These are phyloP conservation scores for Malacoraja senta DNA, from an alignment of 2,797 vertebrate species.

Conservation along the genomic window DNA sequence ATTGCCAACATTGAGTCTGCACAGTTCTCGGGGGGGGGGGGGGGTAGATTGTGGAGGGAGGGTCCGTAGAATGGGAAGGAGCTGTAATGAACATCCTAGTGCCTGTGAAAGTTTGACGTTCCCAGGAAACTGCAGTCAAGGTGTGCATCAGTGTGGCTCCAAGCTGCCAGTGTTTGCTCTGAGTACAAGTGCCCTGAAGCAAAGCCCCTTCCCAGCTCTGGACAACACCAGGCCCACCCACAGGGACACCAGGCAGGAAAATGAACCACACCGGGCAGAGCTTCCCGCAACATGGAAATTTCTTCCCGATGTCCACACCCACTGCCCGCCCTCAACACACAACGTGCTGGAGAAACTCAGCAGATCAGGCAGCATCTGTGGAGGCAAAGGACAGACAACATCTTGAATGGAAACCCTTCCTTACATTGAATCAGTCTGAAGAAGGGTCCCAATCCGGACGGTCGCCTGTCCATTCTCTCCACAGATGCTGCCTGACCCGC, in stretches of 20 bases:
- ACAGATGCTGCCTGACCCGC: too few relatives aligned
- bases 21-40: neutral
- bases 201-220: neutral
- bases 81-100: neutral
- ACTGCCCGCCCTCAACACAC: too few relatives aligned
- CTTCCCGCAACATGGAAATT: too few relatives aligned
- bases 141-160: neutral
- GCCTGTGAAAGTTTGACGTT: neutral
- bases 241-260: fast-evolving
- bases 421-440: too few relatives aligned
- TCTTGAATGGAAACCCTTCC: too few relatives aligned
- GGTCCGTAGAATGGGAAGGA: neutral
- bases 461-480: too few relatives aligned
- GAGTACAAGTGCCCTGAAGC: constrained; percentile 11
- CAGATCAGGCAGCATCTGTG: too few relatives aligned
- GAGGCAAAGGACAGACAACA: too few relatives aligned
- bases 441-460: too few relatives aligned
- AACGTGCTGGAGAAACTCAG: too few relatives aligned
- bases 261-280: neutral
- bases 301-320: too few relatives aligned
- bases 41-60: neutral
- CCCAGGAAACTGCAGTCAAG: neutral
- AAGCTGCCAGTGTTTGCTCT: neutral
- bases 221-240: neutral
- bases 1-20: neutral